Evolutionary conservation across 2,888 invertebrate genomes (phyloP).

Genomic region (Morpho achilles): DNA sequence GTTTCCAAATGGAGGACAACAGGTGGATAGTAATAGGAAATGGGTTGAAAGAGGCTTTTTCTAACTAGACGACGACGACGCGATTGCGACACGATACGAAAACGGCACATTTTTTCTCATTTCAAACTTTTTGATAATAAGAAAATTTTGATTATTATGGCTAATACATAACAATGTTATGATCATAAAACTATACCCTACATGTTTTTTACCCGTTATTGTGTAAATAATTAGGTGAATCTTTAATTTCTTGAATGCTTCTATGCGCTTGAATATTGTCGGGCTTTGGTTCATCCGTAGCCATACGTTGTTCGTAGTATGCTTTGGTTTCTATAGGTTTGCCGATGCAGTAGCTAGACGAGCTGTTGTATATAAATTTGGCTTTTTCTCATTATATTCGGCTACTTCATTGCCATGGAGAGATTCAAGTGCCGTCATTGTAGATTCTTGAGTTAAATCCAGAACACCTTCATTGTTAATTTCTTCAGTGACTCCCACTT

Average conservation of each 20-base stretch:
- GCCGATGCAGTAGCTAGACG: constrained; percentile 65
- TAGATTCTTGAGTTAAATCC: constrained; percentile 29
- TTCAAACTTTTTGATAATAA: too few species aligned
- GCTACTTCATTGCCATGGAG: constrained; percentile 13
- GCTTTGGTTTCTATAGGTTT: constrained; percentile 51
- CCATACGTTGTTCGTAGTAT: constrained; percentile 54
- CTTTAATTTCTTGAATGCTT: constrained; percentile 43
- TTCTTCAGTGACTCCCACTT: constrained; percentile 10
- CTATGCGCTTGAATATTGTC: constrained; percentile 55
- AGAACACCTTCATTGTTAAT: constrained; percentile 31
- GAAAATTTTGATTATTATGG: too few species aligned
- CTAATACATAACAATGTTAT: constrained; percentile 39
- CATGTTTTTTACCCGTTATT: constrained; percentile 39
- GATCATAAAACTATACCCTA: constrained; percentile 36
- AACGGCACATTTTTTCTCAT: neutral
- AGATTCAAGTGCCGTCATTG: neutral
- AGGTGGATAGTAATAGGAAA: constrained; percentile 16
- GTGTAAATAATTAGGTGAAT: constrained; percentile 26
- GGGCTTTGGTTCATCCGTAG: constrained; percentile 65
- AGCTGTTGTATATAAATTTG: constrained; percentile 50
- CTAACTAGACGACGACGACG: neutral
- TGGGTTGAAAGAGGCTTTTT: constrained; percentile 2
- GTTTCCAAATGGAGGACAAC: constrained; percentile 15
- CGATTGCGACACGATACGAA: neutral
- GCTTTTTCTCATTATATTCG: constrained; percentile 29